Conservation (phyloP, 2,888 invertebrate genomes). For the Erynnis tages region DNA sequence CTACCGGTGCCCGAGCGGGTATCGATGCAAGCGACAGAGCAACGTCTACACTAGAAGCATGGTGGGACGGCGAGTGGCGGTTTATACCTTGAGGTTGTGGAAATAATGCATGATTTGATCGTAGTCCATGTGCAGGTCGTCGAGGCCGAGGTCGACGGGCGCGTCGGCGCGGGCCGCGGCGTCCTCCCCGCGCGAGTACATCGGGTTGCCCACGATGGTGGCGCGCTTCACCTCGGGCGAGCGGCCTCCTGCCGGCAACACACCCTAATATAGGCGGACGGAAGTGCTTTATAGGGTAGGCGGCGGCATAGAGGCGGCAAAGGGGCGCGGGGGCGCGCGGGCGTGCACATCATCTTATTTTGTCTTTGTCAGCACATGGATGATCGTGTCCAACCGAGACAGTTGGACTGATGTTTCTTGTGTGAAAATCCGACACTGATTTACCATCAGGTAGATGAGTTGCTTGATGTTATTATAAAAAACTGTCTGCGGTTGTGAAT, state of each 20-base stretch:
- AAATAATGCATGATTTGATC: conserved; percentile 99
- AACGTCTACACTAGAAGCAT: conserved; percentile 75
- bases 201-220: conserved; percentile 93
- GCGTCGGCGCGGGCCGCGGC: conserved; percentile 45
- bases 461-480: no score
- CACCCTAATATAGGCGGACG: no score
- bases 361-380: no score
- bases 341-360: no score
- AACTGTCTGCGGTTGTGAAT: no score
- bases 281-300: no score
- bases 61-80: conserved; percentile 57
- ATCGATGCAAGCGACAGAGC: conserved; percentile 68
- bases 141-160: conserved; percentile 85
- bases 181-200: conserved; percentile 86
- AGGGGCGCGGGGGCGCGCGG: no score
- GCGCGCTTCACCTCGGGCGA: conserved; percentile 89
- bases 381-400: no score
- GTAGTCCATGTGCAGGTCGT: conserved; percentile 97
- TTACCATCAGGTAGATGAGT: no score
- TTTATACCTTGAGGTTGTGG: conserved; percentile 96
- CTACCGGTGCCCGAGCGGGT: conserved; percentile 42
- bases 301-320: no score
- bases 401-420: no score
- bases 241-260: conserved; percentile 52
- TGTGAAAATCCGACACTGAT: no score